Percentiles rank a stretch among this genome's conserved stretches.
These are phyloP conservation scores for Vultur gryphus DNA, from an alignment of 2,797 vertebrate species.

Conservation along the genomic window DNA sequence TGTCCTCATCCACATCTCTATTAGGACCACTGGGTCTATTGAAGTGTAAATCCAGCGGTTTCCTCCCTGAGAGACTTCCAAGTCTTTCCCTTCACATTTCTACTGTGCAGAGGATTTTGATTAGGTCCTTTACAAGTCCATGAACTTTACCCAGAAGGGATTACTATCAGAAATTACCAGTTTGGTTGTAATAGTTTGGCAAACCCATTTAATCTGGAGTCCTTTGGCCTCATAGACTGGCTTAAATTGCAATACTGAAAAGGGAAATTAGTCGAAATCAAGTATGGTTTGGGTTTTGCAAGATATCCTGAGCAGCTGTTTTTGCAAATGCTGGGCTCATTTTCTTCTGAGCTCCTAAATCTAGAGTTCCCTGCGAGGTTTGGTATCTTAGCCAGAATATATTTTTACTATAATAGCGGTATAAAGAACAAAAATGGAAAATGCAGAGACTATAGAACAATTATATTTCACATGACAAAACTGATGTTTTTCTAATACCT, in stretches of 20 bases:
- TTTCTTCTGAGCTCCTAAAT: background rate
- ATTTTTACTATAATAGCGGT: background rate
- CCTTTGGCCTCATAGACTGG: background rate
- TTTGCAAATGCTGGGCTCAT: background rate
- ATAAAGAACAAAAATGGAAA: background rate
- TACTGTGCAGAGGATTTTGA: background rate
- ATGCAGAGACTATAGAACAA: background rate
- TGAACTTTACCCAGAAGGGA: background rate
- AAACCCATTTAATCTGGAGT: background rate
- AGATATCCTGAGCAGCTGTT: background rate
- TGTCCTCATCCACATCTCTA: background rate
- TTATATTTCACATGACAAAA: background rate
- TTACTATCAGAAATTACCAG: background rate
- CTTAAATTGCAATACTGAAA: background rate
- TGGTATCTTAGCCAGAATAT: background rate
- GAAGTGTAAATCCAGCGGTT: slow-evolving; percentile 2
- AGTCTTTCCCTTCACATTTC: background rate
- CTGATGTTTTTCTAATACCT: accelerated
- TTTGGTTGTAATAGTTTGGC: background rate
- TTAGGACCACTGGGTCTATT: background rate
- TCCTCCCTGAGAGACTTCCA: background rate
- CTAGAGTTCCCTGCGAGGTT: background rate
- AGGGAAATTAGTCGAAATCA: background rate
- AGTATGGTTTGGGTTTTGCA: background rate
- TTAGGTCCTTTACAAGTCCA: background rate